Base-by-base conservation (phyloP, 92 coral and sea anemone species). In the Epizoanthus illoricatus region DNA sequence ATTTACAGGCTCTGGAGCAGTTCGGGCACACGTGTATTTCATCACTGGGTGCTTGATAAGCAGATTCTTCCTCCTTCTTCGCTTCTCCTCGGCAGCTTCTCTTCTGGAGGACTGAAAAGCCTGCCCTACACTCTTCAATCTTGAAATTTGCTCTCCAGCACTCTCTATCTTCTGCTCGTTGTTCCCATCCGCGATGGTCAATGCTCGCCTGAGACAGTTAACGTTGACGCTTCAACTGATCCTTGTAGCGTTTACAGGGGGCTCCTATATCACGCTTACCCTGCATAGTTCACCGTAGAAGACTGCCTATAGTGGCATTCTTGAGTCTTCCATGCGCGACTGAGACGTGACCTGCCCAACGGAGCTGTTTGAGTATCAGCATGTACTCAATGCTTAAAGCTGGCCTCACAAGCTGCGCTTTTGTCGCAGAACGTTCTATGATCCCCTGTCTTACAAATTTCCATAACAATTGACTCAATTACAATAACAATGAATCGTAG, bases 321-420 rank as follows among this genome's bases (percentile, higher is more conserved):
- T 57, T 21, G 57, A 10, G 79, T 68, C 84, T 4, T 85, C 84
- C 84, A 63, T 85, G 6, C 84, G 1, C 19, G 75, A n/a, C n/a
- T n/a, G n/a, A 42, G 16, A 85, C 83, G 74, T 84, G 87, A 17
- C 83, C 87, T n/a, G 41, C 78, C 85, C 85, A 81, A 43, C 85
- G 56, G 33, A 81, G 65, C 82, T 21, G 52, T 57, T 58, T 64
- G 9, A 13, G 15, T 33, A 16, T 63, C 73, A 54, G 62, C 65
- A 28, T 28, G 36, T 2, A 28, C 36, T 28, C 36, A 2, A 6
- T 19, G 43, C 16, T 9, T n/a, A n/a, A n/a, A n/a, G n/a, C n/a
- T n/a, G n/a, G n/a, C n/a, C n/a, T n/a, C n/a, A n/a, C n/a, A n/a
- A n/a, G n/a, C n/a, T n/a, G n/a, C n/a, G n/a, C n/a, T n/a, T n/a